Conservation (phyloP, 2,888 invertebrate species). For the Calliopum simillimum region DNA sequence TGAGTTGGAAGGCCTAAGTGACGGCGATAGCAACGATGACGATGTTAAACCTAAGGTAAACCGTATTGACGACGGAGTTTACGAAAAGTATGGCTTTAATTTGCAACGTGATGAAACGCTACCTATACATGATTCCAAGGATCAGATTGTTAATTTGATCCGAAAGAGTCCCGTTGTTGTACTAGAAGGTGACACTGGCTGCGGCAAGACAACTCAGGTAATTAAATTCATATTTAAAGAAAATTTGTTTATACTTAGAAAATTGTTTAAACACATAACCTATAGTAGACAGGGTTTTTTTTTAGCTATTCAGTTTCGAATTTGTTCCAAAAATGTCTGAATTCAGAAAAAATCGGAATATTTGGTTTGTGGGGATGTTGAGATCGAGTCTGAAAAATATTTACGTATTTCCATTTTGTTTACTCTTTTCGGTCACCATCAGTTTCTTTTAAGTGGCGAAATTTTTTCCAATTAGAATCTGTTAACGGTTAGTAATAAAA, state of each 20-base stretch:
- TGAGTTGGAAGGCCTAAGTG: constrained; percentile 58
- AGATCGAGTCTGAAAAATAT: too few species aligned
- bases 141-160: constrained; percentile 77
- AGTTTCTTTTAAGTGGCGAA: too few species aligned
- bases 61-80: constrained; percentile 54
- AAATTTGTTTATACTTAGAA: neutral
- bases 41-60: constrained; percentile 40
- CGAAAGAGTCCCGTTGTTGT: constrained; percentile 75
- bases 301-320: neutral
- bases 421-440: too few species aligned
- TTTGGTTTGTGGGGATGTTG: too few species aligned
- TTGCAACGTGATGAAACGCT: constrained; percentile 55
- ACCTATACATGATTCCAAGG: constrained; percentile 59
- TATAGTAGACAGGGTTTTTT: neutral
- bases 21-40: constrained; percentile 41
- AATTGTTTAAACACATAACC: neutral
- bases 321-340: too few species aligned
- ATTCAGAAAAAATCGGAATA: too few species aligned
- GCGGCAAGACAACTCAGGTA: constrained; percentile 88
- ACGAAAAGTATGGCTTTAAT: constrained; percentile 58
- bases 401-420: too few species aligned
- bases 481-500: too few species aligned
- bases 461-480: too few species aligned
- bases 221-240: constrained; percentile 23
- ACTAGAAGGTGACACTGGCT: constrained; percentile 93